Evolutionary conservation across 2,113 vertebrate genomes (phyloP), one percentile per base, ranked within the genome.

Genomic region (Canis aureus): DNA sequence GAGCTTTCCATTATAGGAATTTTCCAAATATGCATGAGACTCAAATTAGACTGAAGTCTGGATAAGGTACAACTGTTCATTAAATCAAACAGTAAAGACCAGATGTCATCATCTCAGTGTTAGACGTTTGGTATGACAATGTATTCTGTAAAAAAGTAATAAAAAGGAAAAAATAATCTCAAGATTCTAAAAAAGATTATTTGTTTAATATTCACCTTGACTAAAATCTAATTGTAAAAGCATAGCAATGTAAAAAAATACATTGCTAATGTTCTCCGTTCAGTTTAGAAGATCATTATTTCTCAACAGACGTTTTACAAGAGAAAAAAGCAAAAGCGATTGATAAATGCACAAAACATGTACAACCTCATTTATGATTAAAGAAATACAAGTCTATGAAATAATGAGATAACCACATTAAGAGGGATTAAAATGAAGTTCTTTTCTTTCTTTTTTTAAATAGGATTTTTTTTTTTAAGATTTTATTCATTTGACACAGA

Each of bases 11-110:
- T 59, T 87, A 88, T 20, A 97, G 74, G 53, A 96, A 98, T 96
- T 97, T 97, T 87, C 73, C 43, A 94, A 94, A 97, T 19, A 94
- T 83, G 27, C 35, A 86, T 85, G 81, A 97, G 17, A 29, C 66
- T 94, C 81, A 96, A 97, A 96, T 97, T 94, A 97, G 91, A 85
- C 57, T 89, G 11, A 74, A 82, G 64, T 87, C 59, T 97, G 85
- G 20, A 2, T 94, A 97, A 97, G 87, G 51, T 51, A 38, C 32
- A 95, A 97, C 64, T 97, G 94, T 87, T 78, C 53, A 76, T 92
- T 90, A 90, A 82, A 67, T 97, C 87, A 96, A 92, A 96, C 11
- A 89, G 23, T 25, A 64, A 91, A 87, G 59, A 89, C 9, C 84
- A 93, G 86, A 87, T 78, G 73, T 93, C 73, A 84, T 73, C 20